Evolutionary conservation across 2,113 vertebrate species (phyloP).

Genomic region (Gracilinanus agilis): DNA sequence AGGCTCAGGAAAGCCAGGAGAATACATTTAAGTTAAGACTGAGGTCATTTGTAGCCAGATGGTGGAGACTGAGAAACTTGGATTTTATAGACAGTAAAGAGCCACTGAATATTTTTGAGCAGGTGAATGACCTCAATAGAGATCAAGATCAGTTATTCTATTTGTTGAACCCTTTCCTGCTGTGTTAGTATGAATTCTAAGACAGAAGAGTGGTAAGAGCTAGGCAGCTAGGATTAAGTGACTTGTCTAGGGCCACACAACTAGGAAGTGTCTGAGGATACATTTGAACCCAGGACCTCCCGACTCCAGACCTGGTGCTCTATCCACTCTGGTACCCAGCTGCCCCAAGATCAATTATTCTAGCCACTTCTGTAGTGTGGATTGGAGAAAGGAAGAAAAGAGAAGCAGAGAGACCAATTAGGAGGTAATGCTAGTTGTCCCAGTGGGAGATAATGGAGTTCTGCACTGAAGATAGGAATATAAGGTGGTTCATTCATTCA

Average conservation of each 20-base stretch:
- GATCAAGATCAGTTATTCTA: neutral
- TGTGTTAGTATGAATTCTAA: no score
- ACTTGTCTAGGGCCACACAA: no score
- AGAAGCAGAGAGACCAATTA: neutral
- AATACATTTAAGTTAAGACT: neutral
- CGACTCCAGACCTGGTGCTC: no score
- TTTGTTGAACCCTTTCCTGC: no score
- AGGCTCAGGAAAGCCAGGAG: neutral
- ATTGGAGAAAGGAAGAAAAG: neutral
- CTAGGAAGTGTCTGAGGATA: no score
- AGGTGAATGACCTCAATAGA: neutral
- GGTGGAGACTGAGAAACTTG: neutral
- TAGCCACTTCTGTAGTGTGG: neutral
- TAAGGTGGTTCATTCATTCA: neutral
- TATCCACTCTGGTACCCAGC: no score
- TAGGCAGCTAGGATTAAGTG: no score
- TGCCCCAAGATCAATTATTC: neutral
- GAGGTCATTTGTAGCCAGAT: neutral
- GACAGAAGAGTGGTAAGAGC: no score
- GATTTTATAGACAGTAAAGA: neutral
- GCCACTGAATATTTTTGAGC: neutral
- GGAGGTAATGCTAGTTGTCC: neutral
- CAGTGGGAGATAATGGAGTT: neutral
- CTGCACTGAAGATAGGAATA: neutral
- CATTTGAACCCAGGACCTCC: no score